Conservation (phyloP, 1,140 invertebrate species). For the Galleria mellonella region DNA sequence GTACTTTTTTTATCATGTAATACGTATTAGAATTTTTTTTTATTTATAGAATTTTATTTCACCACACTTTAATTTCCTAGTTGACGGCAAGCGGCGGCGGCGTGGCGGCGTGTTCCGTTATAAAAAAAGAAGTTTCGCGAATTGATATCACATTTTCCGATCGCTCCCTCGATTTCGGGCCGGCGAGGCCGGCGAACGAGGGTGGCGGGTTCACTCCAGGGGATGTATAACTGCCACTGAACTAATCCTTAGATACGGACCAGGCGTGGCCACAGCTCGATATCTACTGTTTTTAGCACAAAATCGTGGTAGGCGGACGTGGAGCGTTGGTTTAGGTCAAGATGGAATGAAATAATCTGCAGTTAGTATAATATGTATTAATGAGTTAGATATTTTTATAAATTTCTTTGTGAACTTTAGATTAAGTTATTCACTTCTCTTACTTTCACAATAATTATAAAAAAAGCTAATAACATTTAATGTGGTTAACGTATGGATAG, state of each 20-base stretch:
- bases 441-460: too few species aligned
- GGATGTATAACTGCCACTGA: constrained; percentile 23
- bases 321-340: background rate
- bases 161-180: constrained; percentile 23
- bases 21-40: constrained; percentile 2
- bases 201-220: constrained; percentile 6
- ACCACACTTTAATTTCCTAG: constrained; percentile 33
- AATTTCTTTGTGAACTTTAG: too few species aligned
- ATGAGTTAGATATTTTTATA: background rate
- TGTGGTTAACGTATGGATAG: too few species aligned
- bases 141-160: constrained; percentile 39
- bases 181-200: constrained; percentile 2
- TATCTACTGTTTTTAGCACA: constrained; percentile 6
- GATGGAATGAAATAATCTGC: background rate
- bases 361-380: background rate
- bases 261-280: background rate
- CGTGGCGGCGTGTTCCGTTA: constrained; percentile 1
- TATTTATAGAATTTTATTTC: background rate
- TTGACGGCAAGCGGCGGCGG: constrained; percentile 2
- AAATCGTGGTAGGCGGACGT: background rate
- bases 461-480: too few species aligned
- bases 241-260: constrained; percentile 19
- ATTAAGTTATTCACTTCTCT: too few species aligned
- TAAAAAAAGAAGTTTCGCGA: constrained; percentile 34
- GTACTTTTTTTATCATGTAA: constrained; percentile 24